A percentile compares a stretch with the other conserved stretches of the same genome.
These are phyloP conservation scores for Lamellibrachia columna DNA, from an alignment of 2,888 invertebrate genomes.

Conservation along the genomic window DNA sequence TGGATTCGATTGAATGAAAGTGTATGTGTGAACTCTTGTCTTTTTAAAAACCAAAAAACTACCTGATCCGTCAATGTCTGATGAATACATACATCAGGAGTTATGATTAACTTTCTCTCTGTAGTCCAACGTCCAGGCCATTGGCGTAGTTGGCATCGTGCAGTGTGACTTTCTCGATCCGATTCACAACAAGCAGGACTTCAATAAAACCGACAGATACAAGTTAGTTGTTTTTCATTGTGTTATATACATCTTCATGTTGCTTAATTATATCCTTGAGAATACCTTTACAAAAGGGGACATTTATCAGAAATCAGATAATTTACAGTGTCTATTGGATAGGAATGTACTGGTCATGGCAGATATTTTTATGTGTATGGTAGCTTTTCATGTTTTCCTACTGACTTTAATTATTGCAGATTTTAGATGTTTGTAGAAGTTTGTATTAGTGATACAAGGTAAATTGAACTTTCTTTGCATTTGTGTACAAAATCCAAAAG, in stretches of 20 bases:
- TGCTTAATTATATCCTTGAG: background rate
- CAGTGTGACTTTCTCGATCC: slow-evolving; percentile 59
- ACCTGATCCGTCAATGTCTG: too few species aligned
- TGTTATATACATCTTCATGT: background rate
- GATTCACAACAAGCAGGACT: slow-evolving; percentile 63
- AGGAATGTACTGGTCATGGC: background rate
- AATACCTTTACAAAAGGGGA: background rate
- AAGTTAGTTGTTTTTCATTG: slow-evolving; percentile 47
- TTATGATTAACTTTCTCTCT: background rate
- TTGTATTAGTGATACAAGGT: background rate
- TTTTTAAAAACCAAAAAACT: too few species aligned
- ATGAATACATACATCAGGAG: background rate
- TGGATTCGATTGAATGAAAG: too few species aligned
- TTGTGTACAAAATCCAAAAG: background rate
- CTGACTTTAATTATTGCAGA: background rate
- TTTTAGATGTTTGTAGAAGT: background rate
- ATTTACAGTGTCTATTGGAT: background rate
- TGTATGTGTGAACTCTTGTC: too few species aligned
- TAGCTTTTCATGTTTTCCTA: background rate
- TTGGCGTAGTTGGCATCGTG: slow-evolving; percentile 62
- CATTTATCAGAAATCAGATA: background rate
- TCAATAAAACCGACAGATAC: slow-evolving; percentile 58
- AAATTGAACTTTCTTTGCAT: background rate
- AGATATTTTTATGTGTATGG: background rate
- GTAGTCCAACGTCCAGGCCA: slow-evolving; percentile 44